These are phyloP conservation scores for Gnathonemus longibarbis DNA, from an alignment of 2,113 vertebrate genomes.

Conservation along the genomic window DNA sequence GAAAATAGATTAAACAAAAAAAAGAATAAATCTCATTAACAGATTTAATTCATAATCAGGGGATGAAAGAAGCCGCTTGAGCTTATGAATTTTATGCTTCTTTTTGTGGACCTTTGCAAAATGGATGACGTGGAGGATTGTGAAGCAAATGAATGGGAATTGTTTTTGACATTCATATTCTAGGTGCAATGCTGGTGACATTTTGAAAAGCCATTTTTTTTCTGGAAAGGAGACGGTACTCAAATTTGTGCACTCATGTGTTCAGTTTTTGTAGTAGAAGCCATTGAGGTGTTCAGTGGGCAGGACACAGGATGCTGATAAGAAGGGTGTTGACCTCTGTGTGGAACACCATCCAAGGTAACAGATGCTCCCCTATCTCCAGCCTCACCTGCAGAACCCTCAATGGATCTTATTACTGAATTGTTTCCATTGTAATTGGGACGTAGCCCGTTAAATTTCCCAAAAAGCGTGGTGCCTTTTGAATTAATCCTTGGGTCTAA, in stretches of 20 bases:
- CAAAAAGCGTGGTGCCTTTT: background rate
- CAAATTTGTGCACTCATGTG: background rate
- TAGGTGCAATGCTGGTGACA: background rate
- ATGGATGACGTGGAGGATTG: background rate
- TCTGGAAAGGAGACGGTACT: background rate
- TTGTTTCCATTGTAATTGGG: background rate
- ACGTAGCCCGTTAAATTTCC: background rate
- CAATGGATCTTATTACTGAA: background rate
- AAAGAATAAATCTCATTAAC: background rate
- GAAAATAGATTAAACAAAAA: background rate
- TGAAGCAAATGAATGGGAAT: background rate
- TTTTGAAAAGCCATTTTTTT: background rate
- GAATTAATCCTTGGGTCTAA: background rate
- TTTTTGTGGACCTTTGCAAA: background rate
- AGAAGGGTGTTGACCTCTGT: background rate
- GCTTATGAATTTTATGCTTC: background rate
- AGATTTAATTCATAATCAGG: background rate
- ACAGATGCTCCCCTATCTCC: background rate
- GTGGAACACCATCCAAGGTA: constrained; percentile 18
- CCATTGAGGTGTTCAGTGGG: background rate
- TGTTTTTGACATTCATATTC: background rate
- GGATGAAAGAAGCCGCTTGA: background rate
- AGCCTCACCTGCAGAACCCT: background rate
- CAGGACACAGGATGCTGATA: background rate
- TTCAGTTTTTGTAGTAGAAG: background rate